Percentiles rank a stretch among this genome's conserved stretches.
Evolutionary conservation across 2,888 invertebrate genomes (phyloP).

Genomic region (Arrhopalites spinosus): DNA sequence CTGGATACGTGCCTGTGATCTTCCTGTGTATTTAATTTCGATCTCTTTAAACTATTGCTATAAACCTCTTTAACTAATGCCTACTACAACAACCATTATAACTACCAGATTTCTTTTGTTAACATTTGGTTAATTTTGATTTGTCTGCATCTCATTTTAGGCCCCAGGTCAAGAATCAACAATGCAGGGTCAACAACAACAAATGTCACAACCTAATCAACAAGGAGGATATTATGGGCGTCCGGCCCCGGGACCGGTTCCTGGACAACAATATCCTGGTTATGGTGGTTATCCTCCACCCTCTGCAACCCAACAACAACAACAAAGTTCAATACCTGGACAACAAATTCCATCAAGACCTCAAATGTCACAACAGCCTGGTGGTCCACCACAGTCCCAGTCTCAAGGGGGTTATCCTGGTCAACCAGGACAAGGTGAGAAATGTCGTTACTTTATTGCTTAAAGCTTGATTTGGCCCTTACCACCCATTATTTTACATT

Average conservation of each 20-base stretch:
- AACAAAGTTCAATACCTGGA: slow-evolving; percentile 48
- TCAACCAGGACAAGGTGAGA: slow-evolving; percentile 68
- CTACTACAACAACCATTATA: too few relatives aligned
- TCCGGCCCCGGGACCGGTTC: slow-evolving; percentile 42
- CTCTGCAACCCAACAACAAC: slow-evolving; percentile 43
- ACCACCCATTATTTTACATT: too few relatives aligned
- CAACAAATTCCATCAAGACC: slow-evolving; percentile 40
- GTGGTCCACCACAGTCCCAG: slow-evolving; percentile 31
- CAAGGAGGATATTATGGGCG: slow-evolving; percentile 52
- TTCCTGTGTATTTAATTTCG: too few relatives aligned
- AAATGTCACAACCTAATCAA: slow-evolving; percentile 47
- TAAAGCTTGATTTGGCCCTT: too few relatives aligned
- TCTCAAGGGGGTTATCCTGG: slow-evolving; percentile 37
- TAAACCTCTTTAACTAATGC: too few relatives aligned
- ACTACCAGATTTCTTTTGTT: too few relatives aligned
- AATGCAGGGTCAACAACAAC: slow-evolving; percentile 48
- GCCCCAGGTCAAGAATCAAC: slow-evolving; percentile 48
- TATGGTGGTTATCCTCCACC: slow-evolving; percentile 50
- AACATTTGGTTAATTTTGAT: not conserved
- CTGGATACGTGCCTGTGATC: too few relatives aligned
- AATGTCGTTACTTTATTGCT: too few relatives aligned
- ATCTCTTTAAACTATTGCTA: not conserved
- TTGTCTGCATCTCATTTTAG: slow-evolving; percentile 35
- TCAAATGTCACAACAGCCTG: slow-evolving; percentile 36
- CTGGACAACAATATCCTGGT: slow-evolving; percentile 46